These are phyloP conservation scores for Florisuga fusca DNA, from an alignment of 2,797 vertebrate species.

Conservation along the genomic window DNA sequence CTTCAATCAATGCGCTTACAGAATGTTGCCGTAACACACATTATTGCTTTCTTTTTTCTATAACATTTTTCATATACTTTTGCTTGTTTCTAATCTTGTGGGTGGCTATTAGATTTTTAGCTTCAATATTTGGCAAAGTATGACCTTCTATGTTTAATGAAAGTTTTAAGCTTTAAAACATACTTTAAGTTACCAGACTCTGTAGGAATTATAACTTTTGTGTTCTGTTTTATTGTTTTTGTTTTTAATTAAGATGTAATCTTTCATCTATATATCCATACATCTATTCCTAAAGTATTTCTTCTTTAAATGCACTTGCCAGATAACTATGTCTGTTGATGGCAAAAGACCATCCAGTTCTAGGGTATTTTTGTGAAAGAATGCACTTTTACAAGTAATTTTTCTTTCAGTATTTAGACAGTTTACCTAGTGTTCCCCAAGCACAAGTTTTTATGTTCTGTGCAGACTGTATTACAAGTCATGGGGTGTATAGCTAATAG, in stretches of 20 bases:
- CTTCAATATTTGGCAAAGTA: background rate
- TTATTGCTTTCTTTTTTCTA: background rate
- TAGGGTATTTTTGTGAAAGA: background rate
- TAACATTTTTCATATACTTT: background rate
- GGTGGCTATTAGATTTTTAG: background rate
- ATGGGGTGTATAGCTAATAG: background rate
- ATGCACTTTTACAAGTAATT: background rate
- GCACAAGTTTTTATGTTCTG: background rate
- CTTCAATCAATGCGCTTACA: background rate
- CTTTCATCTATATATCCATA: background rate
- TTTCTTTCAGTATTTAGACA: background rate
- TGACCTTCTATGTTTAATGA: background rate
- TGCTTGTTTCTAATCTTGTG: background rate
- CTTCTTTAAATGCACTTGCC: background rate
- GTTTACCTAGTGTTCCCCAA: background rate
- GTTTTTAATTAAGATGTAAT: background rate
- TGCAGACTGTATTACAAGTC: background rate
- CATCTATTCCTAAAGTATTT: background rate
- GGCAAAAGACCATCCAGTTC: background rate
- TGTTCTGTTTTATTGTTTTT: background rate
- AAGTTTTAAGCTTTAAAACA: background rate
- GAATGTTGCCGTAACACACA: rapidly evolving
- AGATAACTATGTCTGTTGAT: background rate
- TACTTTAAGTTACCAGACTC: background rate
- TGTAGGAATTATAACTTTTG: background rate